These are phyloP conservation scores for Linepithema humile DNA, from an alignment of 1,140 invertebrate species.

Conservation along the genomic window DNA sequence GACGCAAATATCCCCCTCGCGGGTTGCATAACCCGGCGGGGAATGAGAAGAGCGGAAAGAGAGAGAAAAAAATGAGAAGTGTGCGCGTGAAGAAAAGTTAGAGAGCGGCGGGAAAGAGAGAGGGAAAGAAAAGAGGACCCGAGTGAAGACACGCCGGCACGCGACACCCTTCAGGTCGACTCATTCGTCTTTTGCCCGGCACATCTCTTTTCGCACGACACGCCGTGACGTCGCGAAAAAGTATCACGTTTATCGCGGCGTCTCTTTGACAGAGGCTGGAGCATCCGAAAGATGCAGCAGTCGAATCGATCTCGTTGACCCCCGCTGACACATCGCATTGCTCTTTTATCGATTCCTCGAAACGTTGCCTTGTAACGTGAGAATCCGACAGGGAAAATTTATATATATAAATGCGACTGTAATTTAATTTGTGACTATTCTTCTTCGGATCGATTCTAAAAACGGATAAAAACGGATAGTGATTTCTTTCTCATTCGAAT, in stretches of 20 bases:
- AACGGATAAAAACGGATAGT: neutral
- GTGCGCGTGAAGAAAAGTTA: neutral
- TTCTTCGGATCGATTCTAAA: too few relatives aligned
- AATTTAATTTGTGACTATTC: too few relatives aligned
- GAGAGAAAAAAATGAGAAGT: constrained; percentile 8
- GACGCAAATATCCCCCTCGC: constrained; percentile 76
- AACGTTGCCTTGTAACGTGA: neutral
- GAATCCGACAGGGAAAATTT: neutral
- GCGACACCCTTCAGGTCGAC: constrained; percentile 58
- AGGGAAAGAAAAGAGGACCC: neutral
- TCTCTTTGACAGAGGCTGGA: neutral
- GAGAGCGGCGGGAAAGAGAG: neutral
- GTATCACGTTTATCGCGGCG: constrained; percentile 32
- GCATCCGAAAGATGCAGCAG: neutral
- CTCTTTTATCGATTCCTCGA: neutral
- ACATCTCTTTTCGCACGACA: neutral
- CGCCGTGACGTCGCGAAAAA: constrained; percentile 18
- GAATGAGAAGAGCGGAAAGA: constrained; percentile 60
- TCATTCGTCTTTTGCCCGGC: constrained; percentile 4
- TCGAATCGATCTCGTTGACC: constrained; percentile 8
- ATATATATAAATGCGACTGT: too few relatives aligned
- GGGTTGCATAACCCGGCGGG: constrained; percentile 77
- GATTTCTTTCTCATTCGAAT: neutral
- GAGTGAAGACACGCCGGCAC: constrained; percentile 60
- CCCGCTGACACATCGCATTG: neutral